These are phyloP conservation scores for Morelia viridis DNA, from an alignment of 2,797 vertebrate genomes.

Conservation along the genomic window DNA sequence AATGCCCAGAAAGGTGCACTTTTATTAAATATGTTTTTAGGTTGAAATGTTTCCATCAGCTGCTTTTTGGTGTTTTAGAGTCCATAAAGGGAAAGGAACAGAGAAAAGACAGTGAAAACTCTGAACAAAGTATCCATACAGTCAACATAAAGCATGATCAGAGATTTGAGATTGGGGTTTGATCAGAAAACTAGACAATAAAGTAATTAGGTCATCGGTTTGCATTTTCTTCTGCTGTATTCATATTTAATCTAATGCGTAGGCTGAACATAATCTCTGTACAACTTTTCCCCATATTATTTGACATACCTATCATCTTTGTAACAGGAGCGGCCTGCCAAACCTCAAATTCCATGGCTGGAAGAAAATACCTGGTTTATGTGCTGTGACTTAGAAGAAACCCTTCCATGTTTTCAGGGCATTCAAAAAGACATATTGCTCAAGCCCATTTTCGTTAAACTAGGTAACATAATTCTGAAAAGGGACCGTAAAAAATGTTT, in stretches of 20 bases:
- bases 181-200: not conserved
- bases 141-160: not conserved
- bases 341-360: slow-evolving; percentile 76
- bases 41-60: too few species aligned
- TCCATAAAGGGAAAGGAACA: not conserved
- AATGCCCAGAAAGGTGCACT: not conserved
- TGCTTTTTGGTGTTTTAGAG: not conserved
- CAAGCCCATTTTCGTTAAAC: slow-evolving; percentile 59
- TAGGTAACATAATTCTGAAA: slow-evolving; percentile 65
- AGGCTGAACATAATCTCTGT: not conserved
- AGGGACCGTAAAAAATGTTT: not conserved
- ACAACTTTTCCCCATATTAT: not conserved
- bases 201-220: not conserved
- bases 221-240: not conserved
- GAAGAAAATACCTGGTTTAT: slow-evolving; percentile 74
- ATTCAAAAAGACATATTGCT: slow-evolving; percentile 72
- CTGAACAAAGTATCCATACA: not conserved
- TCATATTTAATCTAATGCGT: not conserved
- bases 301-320: slow-evolving; percentile 15
- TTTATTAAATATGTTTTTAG: not conserved
- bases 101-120: not conserved
- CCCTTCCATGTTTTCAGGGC: slow-evolving; percentile 76
- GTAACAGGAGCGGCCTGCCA: slow-evolving; percentile 66
- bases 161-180: not conserved
- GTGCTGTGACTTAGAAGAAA: slow-evolving; percentile 79